These are phyloP conservation scores for Pseudorectes ferrugineus DNA, from an alignment of 2,113 vertebrate genomes.

Conservation along the genomic window DNA sequence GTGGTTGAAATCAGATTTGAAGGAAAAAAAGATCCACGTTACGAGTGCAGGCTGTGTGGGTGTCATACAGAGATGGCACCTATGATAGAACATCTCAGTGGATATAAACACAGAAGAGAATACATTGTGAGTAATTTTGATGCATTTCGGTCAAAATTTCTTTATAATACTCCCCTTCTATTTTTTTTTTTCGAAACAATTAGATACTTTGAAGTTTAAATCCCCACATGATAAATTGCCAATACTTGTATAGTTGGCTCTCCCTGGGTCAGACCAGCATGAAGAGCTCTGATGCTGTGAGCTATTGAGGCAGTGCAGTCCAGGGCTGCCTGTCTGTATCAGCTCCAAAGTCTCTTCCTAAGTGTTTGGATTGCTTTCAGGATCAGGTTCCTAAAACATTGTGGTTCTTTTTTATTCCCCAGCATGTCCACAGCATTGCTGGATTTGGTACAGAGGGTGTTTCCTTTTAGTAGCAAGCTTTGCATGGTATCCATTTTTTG, in stretches of 20 bases:
- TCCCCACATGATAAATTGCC: neutral
- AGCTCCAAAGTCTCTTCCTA: neutral
- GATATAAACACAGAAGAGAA: constrained; percentile 54
- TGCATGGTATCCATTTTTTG: neutral
- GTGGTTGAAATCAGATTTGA: constrained; percentile 51
- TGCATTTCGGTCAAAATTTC: neutral
- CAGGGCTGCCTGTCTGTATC: neutral
- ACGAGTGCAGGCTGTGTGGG: constrained; percentile 48
- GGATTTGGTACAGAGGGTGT: neutral
- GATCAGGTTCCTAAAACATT: neutral
- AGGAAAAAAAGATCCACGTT: constrained; percentile 24
- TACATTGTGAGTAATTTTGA: constrained; percentile 40
- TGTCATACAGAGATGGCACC: constrained; percentile 37
- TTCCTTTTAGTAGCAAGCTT: neutral
- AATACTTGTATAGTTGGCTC: neutral
- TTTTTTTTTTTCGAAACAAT: neutral
- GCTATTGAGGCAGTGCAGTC: neutral
- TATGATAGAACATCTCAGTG: constrained; percentile 62
- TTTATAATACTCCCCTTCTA: neutral
- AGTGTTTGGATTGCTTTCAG: neutral
- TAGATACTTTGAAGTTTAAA: neutral
- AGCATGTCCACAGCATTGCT: neutral
- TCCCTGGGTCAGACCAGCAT: neutral
- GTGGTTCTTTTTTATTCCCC: neutral
- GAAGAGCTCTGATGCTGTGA: neutral